These are phyloP conservation scores for Oryzias celebensis DNA, from an alignment of 2,113 vertebrate species.

Conservation along the genomic window DNA sequence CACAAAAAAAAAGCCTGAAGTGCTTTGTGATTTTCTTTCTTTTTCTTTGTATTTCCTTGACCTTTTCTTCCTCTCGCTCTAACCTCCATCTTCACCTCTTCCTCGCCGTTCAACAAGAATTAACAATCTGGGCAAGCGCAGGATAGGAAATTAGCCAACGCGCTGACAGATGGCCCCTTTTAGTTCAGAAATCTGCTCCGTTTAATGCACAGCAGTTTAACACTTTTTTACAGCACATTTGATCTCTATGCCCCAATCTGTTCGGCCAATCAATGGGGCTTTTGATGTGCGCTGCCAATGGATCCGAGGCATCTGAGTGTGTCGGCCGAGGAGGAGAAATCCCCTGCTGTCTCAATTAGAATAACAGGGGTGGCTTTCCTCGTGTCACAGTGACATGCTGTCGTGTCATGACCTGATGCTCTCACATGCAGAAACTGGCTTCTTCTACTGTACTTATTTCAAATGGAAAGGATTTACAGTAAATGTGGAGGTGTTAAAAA, in stretches of 20 bases:
- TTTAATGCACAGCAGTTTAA: conserved; percentile 69
- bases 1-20: background rate
- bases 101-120: conserved; percentile 20
- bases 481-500: too few species aligned
- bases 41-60: background rate
- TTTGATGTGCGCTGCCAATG: conserved; percentile 66
- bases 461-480: background rate
- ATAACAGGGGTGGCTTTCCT: conserved; percentile 25
- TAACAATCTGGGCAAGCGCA: conserved; percentile 47
- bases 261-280: conserved; percentile 64
- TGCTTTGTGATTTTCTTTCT: background rate
- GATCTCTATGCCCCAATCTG: conserved; percentile 73
- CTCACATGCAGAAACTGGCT: conserved; percentile 14
- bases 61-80: background rate
- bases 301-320: conserved; percentile 56
- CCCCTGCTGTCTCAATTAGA: conserved; percentile 65
- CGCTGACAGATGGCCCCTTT: conserved; percentile 68
- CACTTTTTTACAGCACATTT: conserved; percentile 73
- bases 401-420: conserved; percentile 12
- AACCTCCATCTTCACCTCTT: background rate
- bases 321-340: conserved; percentile 46
- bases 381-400: conserved; percentile 10
- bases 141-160: conserved; percentile 59
- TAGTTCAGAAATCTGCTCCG: conserved; percentile 54
- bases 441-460: background rate